Base-by-base conservation (phyloP, 2,113 vertebrate species). In the Trochalopteron elliotii region DNA sequence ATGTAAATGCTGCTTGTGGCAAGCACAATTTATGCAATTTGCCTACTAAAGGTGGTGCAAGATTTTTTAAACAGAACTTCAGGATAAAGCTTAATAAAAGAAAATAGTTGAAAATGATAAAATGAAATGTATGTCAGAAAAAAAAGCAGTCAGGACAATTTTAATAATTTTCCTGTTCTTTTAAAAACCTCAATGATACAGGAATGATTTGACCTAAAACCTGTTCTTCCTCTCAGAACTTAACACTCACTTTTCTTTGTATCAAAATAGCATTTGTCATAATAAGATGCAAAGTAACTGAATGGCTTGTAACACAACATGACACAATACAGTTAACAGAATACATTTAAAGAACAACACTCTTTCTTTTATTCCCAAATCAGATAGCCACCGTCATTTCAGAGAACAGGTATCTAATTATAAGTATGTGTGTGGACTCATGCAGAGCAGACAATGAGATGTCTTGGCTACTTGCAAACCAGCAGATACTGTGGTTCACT, bases 371-470 rank as follows among this genome's bases (percentile, higher is more conserved):
- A 74, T 93, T 90, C 96, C 96, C 83, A 94, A 96, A 96, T 83
- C 84, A 84, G 63, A 79, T 94, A 76, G 87, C 77, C 88, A 69
- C 59, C 6, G 1, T 91, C 80, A 89, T 96, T 95, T 86, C 61
- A 90, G 83, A 94, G 92, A 95, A 97, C 93, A 95, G 78, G 91
- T 96, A 89, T 93, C 87, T 89, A 93, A 93, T 97, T 94, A 93
- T 85, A 95, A 90, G 64, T 93, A 72, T 83, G 82, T 92, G 75
- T 90, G 64, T 69, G 84, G 92, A 90, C 80, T 95, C 88, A 94
- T 21, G 42, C 75, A 83, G 82, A 94, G 89, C 83, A 84, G 94
- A 83, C 71, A 93, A 83, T 90, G 94, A 97, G 88, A 88, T 92
- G 68, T 65, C 90, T 95, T 87, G 52, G 57, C 88, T 96, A 94